Base-by-base conservation (phyloP, 2,113 vertebrate genomes). In the Melospiza melodia region DNA sequence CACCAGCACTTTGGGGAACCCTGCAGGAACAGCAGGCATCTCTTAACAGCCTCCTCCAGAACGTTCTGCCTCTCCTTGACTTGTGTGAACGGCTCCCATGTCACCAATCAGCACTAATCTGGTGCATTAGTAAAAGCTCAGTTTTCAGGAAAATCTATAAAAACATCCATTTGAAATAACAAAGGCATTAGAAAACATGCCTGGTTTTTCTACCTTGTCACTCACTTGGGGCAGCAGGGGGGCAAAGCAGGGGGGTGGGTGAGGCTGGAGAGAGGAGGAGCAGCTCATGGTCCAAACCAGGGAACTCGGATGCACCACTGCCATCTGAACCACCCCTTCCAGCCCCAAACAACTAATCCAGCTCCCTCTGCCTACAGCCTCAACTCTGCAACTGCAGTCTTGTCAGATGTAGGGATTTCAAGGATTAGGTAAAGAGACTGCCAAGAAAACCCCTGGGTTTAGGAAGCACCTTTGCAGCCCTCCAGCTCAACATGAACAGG, bases 71-170 rank as follows among this genome's bases (percentile, higher is more conserved):
- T 55, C 67, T n/a, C 75, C 69, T 13, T 8, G 1, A 5, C 49
- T 71, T 9, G n/a, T 28, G 88, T 15, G 11, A 22, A 6, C 1
- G 8, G 71, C 75, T 89, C 75, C 82, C 57, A 2, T 46, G 63
- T 73, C 84, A 83, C 89, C 87, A 52, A 84, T 59, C 87, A 92
- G 28, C 49, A 5, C 95, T 97, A 96, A 97, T 96, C 39, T 5
- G 69, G 33, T 22, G 39, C 15, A 81, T 96, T 86, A 95, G 94
- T 11, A 31, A 82, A 96, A 96, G 72, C 94, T 96, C 97, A 91
- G 85, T 90, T 89, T 94, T 89, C 75, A 37, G 91, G 67, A 75
- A 93, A 96, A 96, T 94, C 87, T 95, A 97, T 97, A 90, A 62
- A 87, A 90, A 61, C 66, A 78, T 80, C 82, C 73, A 83, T 65